phyloP scores from a whole-genome alignment of 2,113 vertebrate genomes.

The Gymnocephalus cernua region DNA sequence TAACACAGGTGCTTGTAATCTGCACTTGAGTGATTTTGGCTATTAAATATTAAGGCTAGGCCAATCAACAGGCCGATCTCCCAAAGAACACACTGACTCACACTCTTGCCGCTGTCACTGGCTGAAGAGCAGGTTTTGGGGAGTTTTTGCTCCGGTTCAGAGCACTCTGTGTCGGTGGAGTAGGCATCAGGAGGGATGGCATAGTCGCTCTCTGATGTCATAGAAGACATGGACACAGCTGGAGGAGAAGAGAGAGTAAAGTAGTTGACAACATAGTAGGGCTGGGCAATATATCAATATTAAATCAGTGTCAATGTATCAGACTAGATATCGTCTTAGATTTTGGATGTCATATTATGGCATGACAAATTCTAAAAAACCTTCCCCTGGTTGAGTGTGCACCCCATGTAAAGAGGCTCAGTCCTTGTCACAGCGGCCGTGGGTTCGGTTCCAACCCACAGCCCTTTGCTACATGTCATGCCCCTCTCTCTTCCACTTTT shows the following conservation, averaged over 20 bases:
- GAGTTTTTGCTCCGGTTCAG: slow-evolving; percentile 95
- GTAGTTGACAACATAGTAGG: neutral
- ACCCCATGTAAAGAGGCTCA: no score
- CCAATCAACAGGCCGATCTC: neutral
- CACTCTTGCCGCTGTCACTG: slow-evolving; percentile 91
- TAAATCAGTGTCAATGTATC: no score
- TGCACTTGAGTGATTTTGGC: neutral
- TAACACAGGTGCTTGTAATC: no score
- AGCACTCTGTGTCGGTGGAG: slow-evolving; percentile 92
- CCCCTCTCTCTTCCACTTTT: no score
- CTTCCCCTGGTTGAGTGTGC: no score
- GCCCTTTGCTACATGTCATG: no score
- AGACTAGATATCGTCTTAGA: no score
- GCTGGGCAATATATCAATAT: no score
- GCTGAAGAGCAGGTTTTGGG: slow-evolving; percentile 91
- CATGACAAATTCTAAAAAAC: neutral
- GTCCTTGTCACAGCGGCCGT: no score
- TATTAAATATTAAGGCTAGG: no score
- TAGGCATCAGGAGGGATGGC: slow-evolving; percentile 98
- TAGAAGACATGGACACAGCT: slow-evolving; percentile 95
- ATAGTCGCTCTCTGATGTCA: slow-evolving; percentile 97
- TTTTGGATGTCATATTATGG: no score
- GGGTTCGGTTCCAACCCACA: no score
- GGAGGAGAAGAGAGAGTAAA: neutral
- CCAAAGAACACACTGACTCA: slow-evolving; percentile 75